Evolutionary conservation across 2,113 vertebrate species (phyloP), one percentile per base, ranked within the genome.

Genomic region (Brachypteracias leptosomus): DNA sequence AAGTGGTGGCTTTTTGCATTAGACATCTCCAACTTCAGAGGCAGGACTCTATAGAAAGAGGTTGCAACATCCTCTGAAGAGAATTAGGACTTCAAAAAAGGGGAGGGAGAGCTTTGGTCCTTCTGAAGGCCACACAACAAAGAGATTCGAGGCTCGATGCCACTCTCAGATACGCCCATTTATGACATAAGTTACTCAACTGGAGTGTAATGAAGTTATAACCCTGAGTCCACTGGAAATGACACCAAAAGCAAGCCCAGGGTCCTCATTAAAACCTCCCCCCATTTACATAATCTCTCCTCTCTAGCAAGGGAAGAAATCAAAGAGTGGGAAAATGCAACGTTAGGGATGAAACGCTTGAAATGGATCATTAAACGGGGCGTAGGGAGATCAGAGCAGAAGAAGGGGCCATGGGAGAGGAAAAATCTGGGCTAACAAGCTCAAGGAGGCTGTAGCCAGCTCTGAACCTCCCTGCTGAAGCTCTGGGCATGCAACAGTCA

Each of bases 71-170:
- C 90, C 35, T 40, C 59, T 13, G 84, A 84, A 90, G 80, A 87
- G 93, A 96, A 97, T 81, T 74, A 93, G 88, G 79, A 93, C 90
- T 96, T 95, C 92, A 96, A 96, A 96, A 47, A 57, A 36, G 52
- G 95, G 88, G 42, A 86, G 52, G 16, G 61, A 89, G 85, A 13
- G 2, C 4, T 79, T n/a, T 25, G 85, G 75, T 80, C 75, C 90
- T 42, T 93, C 95, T 94, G 95, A 90, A 96, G 90, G 51, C 75
- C 93, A 96, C 92, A 94, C 95, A 95, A 96, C 95, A 96, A 96
- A 97, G 95, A 68, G 72, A 79, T 57, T 26, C 15, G 8, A 73
- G 72, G 75, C 81, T 35, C 2, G 7, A 67, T 80, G 58, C 90
- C 72, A 11, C 85, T 68, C 93, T 95, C 71, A 55, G 81, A 77